These are phyloP conservation scores for Caenorhabditis angaria DNA, from an alignment of 2,888 invertebrate species.

Conservation along the genomic window DNA sequence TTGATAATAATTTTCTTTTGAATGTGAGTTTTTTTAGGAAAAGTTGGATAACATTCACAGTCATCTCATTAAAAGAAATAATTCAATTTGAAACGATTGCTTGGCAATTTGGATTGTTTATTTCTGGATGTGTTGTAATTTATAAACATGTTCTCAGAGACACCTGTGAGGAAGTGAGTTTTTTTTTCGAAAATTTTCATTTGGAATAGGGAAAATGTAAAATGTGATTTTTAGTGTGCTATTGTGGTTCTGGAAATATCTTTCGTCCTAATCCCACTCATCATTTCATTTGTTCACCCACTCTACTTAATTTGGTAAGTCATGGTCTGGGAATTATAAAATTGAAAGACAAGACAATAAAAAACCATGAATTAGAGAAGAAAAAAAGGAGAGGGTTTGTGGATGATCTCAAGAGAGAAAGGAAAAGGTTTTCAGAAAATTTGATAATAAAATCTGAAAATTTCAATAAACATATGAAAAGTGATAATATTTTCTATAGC, in stretches of 20 bases:
- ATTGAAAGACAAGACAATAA: conserved; percentile 1
- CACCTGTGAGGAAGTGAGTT: conserved; percentile 44
- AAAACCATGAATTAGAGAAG: too few relatives aligned
- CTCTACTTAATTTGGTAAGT: conserved; percentile 52
- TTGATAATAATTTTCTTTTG: background rate
- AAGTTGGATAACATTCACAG: conserved; percentile 41
- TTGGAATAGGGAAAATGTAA: too few relatives aligned
- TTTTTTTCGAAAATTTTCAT: too few relatives aligned
- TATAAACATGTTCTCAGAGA: conserved; percentile 46
- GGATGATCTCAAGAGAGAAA: too few relatives aligned
- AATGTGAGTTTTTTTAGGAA: conserved; percentile 21
- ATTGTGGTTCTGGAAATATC: conserved; percentile 39
- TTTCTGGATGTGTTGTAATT: conserved; percentile 46
- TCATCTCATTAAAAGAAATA: conserved; percentile 47
- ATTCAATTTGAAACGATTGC: conserved; percentile 46
- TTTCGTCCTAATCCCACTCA: conserved; percentile 46
- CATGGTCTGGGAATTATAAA: background rate
- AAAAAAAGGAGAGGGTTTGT: too few relatives aligned
- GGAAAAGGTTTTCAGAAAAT: too few relatives aligned
- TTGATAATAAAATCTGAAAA: too few relatives aligned
- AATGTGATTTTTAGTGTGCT: conserved; percentile 30
- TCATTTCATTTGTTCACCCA: conserved; percentile 52
- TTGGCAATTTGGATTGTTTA: conserved; percentile 46
- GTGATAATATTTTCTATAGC: too few relatives aligned
- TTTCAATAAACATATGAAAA: too few relatives aligned